Evolutionary conservation across 2,113 vertebrate genomes (phyloP).

Genomic region (Leiothrix lutea): DNA sequence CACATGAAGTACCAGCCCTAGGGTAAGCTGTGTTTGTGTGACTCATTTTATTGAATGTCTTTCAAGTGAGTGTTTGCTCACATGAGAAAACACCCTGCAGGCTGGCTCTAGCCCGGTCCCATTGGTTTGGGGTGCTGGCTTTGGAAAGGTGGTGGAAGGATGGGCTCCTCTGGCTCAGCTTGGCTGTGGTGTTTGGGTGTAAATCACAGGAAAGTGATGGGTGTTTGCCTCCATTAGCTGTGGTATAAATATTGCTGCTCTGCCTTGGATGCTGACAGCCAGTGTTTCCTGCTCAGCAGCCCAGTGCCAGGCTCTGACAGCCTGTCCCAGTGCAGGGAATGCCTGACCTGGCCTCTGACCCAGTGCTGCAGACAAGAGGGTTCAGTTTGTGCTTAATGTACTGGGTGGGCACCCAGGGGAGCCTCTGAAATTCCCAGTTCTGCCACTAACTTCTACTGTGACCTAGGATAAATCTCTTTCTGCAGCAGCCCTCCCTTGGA

Average conservation of each 20-base stretch:
- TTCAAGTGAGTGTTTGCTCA: background rate
- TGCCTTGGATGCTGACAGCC: background rate
- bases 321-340: background rate
- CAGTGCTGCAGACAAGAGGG: background rate
- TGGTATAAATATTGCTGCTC: background rate
- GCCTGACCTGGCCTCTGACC: background rate
- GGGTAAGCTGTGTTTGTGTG: background rate
- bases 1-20: background rate
- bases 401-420: background rate
- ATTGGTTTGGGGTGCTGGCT: accelerated
- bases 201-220: background rate
- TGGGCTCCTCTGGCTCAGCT: background rate
- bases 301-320: background rate
- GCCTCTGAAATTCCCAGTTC: background rate
- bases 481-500: background rate
- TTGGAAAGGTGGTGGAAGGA: background rate
- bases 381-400: background rate
- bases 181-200: background rate
- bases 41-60: background rate
- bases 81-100: background rate
- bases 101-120: accelerated
- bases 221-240: background rate
- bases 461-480: background rate
- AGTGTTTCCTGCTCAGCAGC: background rate
- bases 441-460: background rate